Evolutionary conservation across 2,113 vertebrate genomes (phyloP), one percentile per base, ranked within the genome.

Genomic region (Hippotragus niger): DNA sequence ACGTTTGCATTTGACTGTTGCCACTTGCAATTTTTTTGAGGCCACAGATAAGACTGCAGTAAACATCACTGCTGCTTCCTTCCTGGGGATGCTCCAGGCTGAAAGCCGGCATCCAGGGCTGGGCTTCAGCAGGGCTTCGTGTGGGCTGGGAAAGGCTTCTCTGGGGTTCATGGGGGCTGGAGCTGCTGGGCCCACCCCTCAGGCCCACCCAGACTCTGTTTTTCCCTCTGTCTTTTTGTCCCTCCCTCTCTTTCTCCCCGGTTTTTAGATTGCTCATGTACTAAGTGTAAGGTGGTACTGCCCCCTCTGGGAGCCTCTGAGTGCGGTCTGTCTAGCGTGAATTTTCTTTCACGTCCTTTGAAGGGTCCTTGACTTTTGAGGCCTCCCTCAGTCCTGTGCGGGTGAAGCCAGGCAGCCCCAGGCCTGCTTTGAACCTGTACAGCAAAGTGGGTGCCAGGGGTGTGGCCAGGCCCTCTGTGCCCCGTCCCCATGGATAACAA

Each of bases 311-410:
- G 60, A 2, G 76, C 29, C 90, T 16, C 11, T 45, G 57, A 13
- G 1, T 1, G 25, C 2, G 0, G 7, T 52, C 52, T 8, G 40
- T 43, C 14, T 2, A 15, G 33, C 3, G n/a, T 2, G 55, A 4
- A 2, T 19, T 45, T 29, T 14, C 83, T 36, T 33, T 31, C 43
- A 1, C 2, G 0, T 11, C n/a, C 25, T 15, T n/a, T 7, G 57
- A 15, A 8, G 33, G 7, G 74, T 6, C 31, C 17, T 31, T 36
- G 78, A 25, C 57, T 52, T 25, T 7, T 3, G 31, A 45, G n/a
- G 5, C 7, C 14, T 14, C 21, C 74, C 27, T 12, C 10, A 0
- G 43, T 14, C 17, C 76, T 17, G 40, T 29, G 4, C 0, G 1
- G 33, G n/a, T 3, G 33, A 29, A n/a, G 83, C 52, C 23, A 11